Percentiles rank a stretch among this genome's conserved stretches.
These are phyloP conservation scores for Eupithecia exiguata DNA, from an alignment of 2,888 invertebrate species.

Conservation along the genomic window DNA sequence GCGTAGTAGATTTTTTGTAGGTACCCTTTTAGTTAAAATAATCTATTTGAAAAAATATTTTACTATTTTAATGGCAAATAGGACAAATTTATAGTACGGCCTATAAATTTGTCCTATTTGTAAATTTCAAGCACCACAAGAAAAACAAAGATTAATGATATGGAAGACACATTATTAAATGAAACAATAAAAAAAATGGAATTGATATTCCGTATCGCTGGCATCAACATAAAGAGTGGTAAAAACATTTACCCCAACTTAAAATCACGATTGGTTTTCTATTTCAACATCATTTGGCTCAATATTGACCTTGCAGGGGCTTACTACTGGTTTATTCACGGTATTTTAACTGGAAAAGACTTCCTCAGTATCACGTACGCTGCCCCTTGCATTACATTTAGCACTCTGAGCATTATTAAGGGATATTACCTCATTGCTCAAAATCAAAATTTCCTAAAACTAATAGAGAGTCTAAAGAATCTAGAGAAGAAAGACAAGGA, in stretches of 20 bases:
- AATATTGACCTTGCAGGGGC: neutral
- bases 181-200: constrained; percentile 4
- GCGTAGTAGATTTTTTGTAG: too few species aligned
- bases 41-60: too few species aligned
- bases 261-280: constrained; percentile 1
- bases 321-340: neutral
- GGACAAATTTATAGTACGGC: neutral
- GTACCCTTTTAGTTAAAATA: too few species aligned
- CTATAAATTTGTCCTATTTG: too few species aligned
- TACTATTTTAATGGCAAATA: neutral
- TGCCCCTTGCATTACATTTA: neutral
- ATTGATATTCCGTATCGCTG: neutral
- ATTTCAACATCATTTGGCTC: constrained; percentile 5
- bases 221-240: constrained; percentile 5
- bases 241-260: constrained; percentile 2
- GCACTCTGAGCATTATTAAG: neutral
- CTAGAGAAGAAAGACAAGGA: neutral
- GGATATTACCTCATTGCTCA: neutral
- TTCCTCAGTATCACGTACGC: constrained; percentile 3
- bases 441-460: neutral
- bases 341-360: neutral
- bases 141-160: neutral
- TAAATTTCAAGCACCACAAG: neutral
- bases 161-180: constrained; percentile 1
- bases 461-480: neutral